These are phyloP conservation scores for Falcaria lacertinaria DNA, from an alignment of 2,888 invertebrate genomes.

Conservation along the genomic window DNA sequence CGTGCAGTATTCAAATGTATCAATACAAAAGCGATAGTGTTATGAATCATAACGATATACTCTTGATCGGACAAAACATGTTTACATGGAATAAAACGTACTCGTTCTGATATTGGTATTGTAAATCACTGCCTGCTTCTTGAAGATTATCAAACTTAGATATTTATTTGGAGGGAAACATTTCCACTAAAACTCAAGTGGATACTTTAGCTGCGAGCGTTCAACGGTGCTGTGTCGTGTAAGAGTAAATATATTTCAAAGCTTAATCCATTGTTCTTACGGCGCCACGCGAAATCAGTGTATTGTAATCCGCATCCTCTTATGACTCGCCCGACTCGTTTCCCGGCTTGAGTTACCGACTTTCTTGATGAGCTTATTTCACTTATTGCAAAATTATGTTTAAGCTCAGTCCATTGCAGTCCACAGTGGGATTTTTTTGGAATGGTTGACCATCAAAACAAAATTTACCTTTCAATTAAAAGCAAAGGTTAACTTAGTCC, in stretches of 20 bases:
- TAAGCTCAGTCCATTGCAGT: too few relatives aligned
- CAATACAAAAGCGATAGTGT: slow-evolving; percentile 48
- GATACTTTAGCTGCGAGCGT: too few relatives aligned
- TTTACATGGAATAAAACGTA: background rate
- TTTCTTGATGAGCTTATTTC: slow-evolving; percentile 40
- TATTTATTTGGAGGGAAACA: too few relatives aligned
- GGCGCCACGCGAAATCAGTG: slow-evolving; percentile 26
- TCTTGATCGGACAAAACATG: background rate
- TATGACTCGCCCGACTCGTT: slow-evolving; percentile 15
- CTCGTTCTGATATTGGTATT: too few relatives aligned
- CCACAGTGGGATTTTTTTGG: too few relatives aligned
- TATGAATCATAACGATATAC: slow-evolving; percentile 33
- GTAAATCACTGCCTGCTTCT: slow-evolving; percentile 2
- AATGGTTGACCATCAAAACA: too few relatives aligned
- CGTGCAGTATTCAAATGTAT: slow-evolving; percentile 32
- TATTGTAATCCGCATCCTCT: slow-evolving; percentile 19
- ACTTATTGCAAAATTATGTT: slow-evolving; percentile 17
- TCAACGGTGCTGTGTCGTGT: slow-evolving; percentile 2
- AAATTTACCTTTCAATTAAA: background rate
- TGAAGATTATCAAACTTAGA: too few relatives aligned
- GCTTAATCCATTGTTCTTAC: slow-evolving; percentile 19
- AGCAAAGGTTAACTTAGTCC: too few relatives aligned
- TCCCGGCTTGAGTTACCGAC: slow-evolving; percentile 43
- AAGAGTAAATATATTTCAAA: slow-evolving; percentile 2
- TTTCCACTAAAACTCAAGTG: too few relatives aligned